These are phyloP conservation scores for Plectrocnemia conspersa DNA, from an alignment of 1,140 invertebrate species.

Conservation along the genomic window DNA sequence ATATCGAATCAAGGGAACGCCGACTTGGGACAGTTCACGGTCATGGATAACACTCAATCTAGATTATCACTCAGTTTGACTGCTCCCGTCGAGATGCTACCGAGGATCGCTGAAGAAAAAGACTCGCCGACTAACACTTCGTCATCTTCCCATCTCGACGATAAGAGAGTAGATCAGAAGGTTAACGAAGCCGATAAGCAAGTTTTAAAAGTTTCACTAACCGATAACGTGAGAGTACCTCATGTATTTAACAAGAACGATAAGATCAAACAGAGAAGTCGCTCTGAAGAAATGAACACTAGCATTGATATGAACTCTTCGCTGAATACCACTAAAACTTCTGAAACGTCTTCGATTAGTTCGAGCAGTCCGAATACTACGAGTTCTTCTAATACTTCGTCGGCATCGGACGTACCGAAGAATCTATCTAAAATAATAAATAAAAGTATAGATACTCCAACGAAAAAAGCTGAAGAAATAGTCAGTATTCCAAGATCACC, in stretches of 20 bases:
- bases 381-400: slow-evolving; percentile 10
- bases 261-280: background rate
- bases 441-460: no score
- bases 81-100: slow-evolving; percentile 54
- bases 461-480: slow-evolving; percentile 5
- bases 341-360: slow-evolving; percentile 13
- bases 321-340: slow-evolving; percentile 24
- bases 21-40: slow-evolving; percentile 27
- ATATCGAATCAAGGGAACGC: slow-evolving; percentile 13
- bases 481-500: slow-evolving; percentile 16
- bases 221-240: background rate
- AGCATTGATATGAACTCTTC: no score
- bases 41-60: slow-evolving; percentile 23
- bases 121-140: slow-evolving; percentile 72
- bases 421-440: slow-evolving; percentile 1
- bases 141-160: slow-evolving; percentile 33
- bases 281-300: background rate
- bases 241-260: background rate
- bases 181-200: slow-evolving; percentile 28
- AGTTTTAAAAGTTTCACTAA: slow-evolving; percentile 15
- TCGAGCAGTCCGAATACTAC: slow-evolving; percentile 20
- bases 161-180: slow-evolving; percentile 25
- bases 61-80: slow-evolving; percentile 44
- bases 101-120: slow-evolving; percentile 76
- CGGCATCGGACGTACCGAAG: slow-evolving; percentile 16